Evolutionary conservation across 2,888 invertebrate genomes (phyloP).

Genomic region (Ochropleura plecta): DNA sequence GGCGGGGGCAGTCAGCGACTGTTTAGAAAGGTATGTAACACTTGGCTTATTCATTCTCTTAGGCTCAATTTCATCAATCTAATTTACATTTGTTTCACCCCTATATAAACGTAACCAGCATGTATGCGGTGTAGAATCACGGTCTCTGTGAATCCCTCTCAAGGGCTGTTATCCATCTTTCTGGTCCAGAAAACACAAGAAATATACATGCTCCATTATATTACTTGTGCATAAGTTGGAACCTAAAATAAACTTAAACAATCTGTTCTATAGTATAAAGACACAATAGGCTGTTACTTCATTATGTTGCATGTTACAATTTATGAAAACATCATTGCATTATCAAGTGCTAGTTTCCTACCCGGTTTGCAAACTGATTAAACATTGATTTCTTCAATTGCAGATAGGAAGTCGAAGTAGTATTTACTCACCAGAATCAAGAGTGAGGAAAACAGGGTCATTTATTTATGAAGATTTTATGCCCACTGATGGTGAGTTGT

Average conservation of each 20-base stretch:
- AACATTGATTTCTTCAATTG: conserved; percentile 36
- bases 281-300: not conserved
- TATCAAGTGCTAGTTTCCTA: not conserved
- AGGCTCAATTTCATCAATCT: too few species aligned
- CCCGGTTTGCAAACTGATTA: not conserved
- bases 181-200: too few species aligned
- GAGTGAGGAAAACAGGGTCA: conserved; percentile 98
- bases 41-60: not conserved
- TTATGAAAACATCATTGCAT: not conserved
- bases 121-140: too few species aligned
- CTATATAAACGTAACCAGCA: too few species aligned
- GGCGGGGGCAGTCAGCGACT: conserved; percentile 99
- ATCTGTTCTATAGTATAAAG: too few species aligned
- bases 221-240: too few species aligned
- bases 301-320: not conserved
- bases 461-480: conserved; percentile 99
- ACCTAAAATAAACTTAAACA: too few species aligned
- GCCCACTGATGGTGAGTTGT: conserved; percentile 98
- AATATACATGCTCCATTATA: too few species aligned
- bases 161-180: too few species aligned
- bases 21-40: conserved; percentile 96
- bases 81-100: too few species aligned
- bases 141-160: too few species aligned
- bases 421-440: conserved; percentile 99
- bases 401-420: conserved; percentile 99